These are phyloP conservation scores for Triplophysa dalaica DNA, from an alignment of 2,113 vertebrate genomes.

Conservation along the genomic window DNA sequence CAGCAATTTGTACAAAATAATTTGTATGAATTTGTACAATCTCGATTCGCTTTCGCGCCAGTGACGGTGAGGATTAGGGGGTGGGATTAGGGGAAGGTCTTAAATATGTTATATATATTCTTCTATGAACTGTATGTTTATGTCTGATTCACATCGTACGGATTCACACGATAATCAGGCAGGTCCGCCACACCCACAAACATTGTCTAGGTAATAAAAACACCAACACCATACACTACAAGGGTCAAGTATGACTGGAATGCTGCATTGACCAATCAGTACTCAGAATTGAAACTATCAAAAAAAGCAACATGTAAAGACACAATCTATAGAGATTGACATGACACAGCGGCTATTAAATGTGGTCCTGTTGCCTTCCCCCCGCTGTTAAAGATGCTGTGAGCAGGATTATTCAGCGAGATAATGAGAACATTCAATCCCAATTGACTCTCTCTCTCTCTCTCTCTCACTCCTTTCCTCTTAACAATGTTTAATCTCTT, in stretches of 20 bases:
- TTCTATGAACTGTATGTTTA: too few relatives aligned
- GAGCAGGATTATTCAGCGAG: constrained; percentile 50
- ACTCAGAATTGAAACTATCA: background rate
- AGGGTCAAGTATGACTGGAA: background rate
- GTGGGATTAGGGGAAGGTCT: too few relatives aligned
- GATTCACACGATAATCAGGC: too few relatives aligned
- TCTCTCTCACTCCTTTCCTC: background rate
- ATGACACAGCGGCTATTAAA: background rate
- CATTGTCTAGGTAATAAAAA: too few relatives aligned
- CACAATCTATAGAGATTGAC: background rate
- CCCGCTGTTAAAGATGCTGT: constrained; percentile 24
- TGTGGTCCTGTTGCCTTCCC: constrained; percentile 29
- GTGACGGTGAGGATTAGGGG: too few relatives aligned
- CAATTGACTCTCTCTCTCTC: constrained; percentile 33
- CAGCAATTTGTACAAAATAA: too few relatives aligned
- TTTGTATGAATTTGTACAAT: too few relatives aligned
- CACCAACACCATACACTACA: too few relatives aligned
- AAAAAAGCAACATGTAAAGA: background rate
- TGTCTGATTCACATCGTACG: too few relatives aligned
- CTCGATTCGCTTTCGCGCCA: too few relatives aligned
- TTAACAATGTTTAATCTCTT: background rate
- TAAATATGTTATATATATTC: too few relatives aligned
- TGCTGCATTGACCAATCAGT: background rate
- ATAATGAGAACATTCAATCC: constrained; percentile 50
- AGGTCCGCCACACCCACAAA: too few relatives aligned